Percentiles rank a stretch among this genome's conserved stretches.
phyloP scores from a whole-genome alignment of 2,113 vertebrate species.

The Pluvianellus socialis region DNA sequence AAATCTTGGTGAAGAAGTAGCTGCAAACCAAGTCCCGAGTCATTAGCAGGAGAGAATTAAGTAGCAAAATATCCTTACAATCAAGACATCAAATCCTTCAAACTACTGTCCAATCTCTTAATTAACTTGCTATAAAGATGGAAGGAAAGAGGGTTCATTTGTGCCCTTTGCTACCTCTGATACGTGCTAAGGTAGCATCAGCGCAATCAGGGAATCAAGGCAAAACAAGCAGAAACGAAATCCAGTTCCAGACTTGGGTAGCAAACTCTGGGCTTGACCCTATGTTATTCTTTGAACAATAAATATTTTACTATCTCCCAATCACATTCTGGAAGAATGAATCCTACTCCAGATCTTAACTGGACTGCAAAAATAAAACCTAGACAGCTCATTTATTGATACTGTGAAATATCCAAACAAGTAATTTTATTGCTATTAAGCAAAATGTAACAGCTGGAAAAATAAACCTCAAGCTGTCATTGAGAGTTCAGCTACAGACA shows the following conservation, averaged over 20 bases:
- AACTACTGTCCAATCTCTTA: background rate
- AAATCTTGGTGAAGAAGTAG: background rate
- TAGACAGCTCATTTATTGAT: slow-evolving; percentile 54
- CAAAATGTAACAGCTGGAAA: slow-evolving; percentile 63
- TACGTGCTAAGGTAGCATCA: background rate
- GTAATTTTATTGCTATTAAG: slow-evolving; percentile 52
- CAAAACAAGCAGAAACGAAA: background rate
- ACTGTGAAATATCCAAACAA: slow-evolving; percentile 53
- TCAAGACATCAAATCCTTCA: background rate
- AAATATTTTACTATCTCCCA: slow-evolving; percentile 15
- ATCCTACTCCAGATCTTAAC: slow-evolving; percentile 4
- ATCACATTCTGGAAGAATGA: background rate
- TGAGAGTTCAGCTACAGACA: slow-evolving; percentile 18
- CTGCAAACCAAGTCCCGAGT: background rate
- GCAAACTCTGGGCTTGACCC: background rate
- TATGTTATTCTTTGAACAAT: background rate
- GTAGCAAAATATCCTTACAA: background rate
- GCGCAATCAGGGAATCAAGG: background rate
- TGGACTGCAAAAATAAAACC: slow-evolving; percentile 43
- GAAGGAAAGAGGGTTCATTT: background rate
- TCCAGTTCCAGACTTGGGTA: background rate
- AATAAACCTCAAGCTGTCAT: slow-evolving; percentile 47
- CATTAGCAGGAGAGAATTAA: background rate
- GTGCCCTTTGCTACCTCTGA: background rate
- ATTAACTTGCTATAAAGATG: background rate